Conservation (phyloP, 1,140 invertebrate species). For the Gonioctena quinquepunctata region DNA sequence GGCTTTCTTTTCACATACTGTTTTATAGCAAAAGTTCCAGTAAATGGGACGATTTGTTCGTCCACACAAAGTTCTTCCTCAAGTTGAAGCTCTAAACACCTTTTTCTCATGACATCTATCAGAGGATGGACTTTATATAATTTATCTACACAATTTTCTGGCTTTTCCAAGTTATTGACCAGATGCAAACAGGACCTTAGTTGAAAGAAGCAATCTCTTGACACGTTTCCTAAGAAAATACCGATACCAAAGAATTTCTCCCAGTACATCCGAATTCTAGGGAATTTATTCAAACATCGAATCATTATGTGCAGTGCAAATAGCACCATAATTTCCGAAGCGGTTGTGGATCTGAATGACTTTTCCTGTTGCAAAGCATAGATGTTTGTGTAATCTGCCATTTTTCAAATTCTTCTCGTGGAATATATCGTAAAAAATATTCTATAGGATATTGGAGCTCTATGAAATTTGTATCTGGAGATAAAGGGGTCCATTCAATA, state of each 20-base stretch:
- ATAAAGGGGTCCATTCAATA: too few relatives aligned
- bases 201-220: background rate
- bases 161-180: background rate
- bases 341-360: too few relatives aligned
- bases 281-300: too few relatives aligned
- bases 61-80: constrained; percentile 35
- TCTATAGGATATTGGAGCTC: too few relatives aligned
- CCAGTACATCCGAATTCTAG: too few relatives aligned
- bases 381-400: too few relatives aligned
- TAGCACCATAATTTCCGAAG: too few relatives aligned
- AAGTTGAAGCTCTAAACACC: background rate
- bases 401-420: too few relatives aligned
- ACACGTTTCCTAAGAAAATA: background rate
- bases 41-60: constrained; percentile 47
- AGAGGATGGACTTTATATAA: background rate
- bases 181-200: background rate
- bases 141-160: background rate
- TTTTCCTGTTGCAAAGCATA: too few relatives aligned
- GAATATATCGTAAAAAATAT: background rate
- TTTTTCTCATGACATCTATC: background rate
- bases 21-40: constrained; percentile 37
- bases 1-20: too few relatives aligned
- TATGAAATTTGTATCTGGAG: too few relatives aligned
- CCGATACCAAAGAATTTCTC: background rate
- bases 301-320: too few relatives aligned